Conservation (phyloP, 2,113 vertebrate species). For the Callochromis pleurospilus region DNA sequence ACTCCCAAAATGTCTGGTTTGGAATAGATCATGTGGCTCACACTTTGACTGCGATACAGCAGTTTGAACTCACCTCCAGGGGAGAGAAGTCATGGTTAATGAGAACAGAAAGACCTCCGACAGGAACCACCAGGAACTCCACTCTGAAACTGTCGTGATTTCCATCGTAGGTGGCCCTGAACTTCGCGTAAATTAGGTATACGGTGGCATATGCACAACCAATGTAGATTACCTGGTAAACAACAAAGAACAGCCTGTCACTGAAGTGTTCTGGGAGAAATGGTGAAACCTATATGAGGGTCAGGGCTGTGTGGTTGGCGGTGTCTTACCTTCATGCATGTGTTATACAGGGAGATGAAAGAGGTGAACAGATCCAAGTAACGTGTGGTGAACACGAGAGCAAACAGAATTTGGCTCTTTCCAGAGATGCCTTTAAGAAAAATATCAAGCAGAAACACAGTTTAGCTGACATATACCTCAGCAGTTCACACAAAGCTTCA, state of each 20-base stretch:
- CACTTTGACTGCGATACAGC: background rate
- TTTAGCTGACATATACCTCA: background rate
- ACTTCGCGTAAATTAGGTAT: constrained; percentile 94
- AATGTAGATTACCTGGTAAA: constrained; percentile 87
- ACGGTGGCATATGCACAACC: constrained; percentile 90
- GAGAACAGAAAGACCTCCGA: constrained; percentile 90
- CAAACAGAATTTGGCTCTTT: constrained; percentile 98
- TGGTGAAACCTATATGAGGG: background rate
- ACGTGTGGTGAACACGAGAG: constrained; percentile 93
- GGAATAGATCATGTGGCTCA: rapidly evolving
- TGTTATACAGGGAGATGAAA: constrained; percentile 98
- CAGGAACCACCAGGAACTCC: constrained; percentile 95
- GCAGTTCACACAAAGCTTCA: background rate
- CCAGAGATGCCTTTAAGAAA: constrained; percentile 88
- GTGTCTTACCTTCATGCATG: constrained; percentile 89
- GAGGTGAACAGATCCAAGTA: constrained; percentile 97
- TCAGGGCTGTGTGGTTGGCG: background rate
- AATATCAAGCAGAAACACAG: background rate
- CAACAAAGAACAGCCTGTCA: background rate
- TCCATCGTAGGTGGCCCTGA: constrained; percentile 96
- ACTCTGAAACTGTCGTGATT: constrained; percentile 97
- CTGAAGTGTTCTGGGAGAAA: background rate
- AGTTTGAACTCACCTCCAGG: constrained; percentile 80
- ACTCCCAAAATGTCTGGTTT: background rate
- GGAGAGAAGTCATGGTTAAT: constrained; percentile 97